A percentile compares a stretch with the other conserved stretches of the same genome.
phyloP scores from a whole-genome alignment of 1,140 invertebrate species.

The Cepaea nemoralis region DNA sequence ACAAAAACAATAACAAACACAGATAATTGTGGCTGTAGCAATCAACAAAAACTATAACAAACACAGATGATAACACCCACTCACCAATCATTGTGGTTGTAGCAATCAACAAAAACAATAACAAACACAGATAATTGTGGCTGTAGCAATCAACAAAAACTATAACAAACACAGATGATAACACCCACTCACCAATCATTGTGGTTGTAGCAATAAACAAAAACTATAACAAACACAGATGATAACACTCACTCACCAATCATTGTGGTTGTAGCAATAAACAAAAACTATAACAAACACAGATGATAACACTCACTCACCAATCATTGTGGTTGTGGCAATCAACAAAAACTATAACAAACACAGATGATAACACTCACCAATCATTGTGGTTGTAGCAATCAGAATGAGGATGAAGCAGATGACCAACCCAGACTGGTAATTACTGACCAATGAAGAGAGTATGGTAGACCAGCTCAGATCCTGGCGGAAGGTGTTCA shows the following conservation, averaged over 20 bases:
- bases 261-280: background rate
- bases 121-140: too few species aligned
- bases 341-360: constrained; percentile 48
- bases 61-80: too few species aligned
- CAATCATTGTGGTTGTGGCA: constrained; percentile 57
- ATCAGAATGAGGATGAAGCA: constrained; percentile 61
- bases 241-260: background rate
- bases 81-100: too few species aligned
- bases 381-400: constrained; percentile 57
- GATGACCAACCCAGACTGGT: constrained; percentile 62
- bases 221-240: background rate
- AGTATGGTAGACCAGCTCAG: constrained; percentile 60
- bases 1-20: too few species aligned
- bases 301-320: constrained; percentile 48
- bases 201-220: background rate
- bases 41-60: too few species aligned
- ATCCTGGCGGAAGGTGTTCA: constrained; percentile 43
- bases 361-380: constrained; percentile 48
- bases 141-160: too few species aligned
- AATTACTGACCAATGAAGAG: constrained; percentile 52
- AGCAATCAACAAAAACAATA: too few species aligned
- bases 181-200: background rate
- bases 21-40: too few species aligned
- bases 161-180: too few species aligned
- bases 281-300: background rate